Evolutionary conservation across 1,140 invertebrate species (phyloP), one percentile per base, ranked within the genome.

Genomic region (Drosophila jambulina): DNA sequence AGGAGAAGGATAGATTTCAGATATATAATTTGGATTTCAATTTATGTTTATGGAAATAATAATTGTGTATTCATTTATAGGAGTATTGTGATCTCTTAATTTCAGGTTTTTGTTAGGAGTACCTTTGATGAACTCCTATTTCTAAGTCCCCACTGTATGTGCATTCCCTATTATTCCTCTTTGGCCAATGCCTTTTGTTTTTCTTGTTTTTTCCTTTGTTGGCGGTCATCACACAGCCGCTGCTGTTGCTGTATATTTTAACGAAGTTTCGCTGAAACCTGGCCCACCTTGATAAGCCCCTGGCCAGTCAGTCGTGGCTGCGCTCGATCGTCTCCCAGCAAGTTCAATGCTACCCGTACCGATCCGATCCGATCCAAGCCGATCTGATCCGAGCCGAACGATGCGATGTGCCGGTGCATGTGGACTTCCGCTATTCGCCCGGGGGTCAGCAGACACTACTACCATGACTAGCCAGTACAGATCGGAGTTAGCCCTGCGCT

Each of bases 271-370:
- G 61, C 71, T 67, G 21, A 86, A 86, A 86, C 79, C 83, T 82
- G 70, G 79, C 83, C 71, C 83, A 86, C 84, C 84, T 87, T 87
- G 84, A 88, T 87, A 77, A 71, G 77, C 62, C 67, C 51, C 64
- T 23, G 72, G 59, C 65, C 45, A 78, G 68, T 67, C 48, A 42
- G 58, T 63, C n/a, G 45, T 23, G 34, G 65, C 29, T 29, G 21
- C 46, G 29, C 48, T 43, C 54, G 53, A 65, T 32, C 78, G 70
- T 40, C 60, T 77, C 74, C 21, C 36, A 38, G 53, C 81, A 90
- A 90, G 85, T 90, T 90, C 85, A 90, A 90, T 90, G 85, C 68
- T 82, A 27, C 38, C 36, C 23, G 57, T 70, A 57, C 60, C 60
- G 56, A 58, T 57, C 43, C 59, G 21, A 51, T 49, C 42, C 29